Evolutionary conservation across 2,888 invertebrate species (phyloP), one percentile per base, ranked within the genome.

Genomic region (Herminia tarsipennalis): DNA sequence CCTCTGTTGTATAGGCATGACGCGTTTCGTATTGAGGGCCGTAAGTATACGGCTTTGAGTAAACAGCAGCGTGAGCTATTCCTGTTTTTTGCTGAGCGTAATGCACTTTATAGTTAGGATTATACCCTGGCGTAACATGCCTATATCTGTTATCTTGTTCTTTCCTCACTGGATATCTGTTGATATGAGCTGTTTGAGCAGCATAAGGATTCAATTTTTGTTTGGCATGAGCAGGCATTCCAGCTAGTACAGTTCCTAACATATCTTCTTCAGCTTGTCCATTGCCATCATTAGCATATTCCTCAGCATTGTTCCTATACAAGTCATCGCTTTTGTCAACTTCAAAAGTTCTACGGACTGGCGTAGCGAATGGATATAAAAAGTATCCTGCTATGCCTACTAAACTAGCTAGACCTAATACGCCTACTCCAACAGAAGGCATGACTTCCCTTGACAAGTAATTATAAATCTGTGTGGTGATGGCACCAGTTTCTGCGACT

Each of bases 211-310:
- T 92, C 0, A 91, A 66, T 53, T 92, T 78, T 55, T 89, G 80
- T 60, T 92, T 79, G 5, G 92, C 76, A 38, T 93, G 88, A 14
- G 86, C 81, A 5, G 93, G 94, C 94, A 94, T 94, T 14, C 95
- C 95, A 37, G 95, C 94, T 38, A 95, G 88, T 0, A 95, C 95
- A 69, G 95, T 95, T 8, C 95, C 95, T 18, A 96, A 92, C 70
- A 95, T 94, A 74, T 95, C 95, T 81, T 96, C 96, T 78, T 96
- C 96, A 5, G 94, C 93, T 73, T 95, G 94, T 0, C 95, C 95
- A 33, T 94, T 94, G 18, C 92, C 93, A 30, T 92, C 93, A 32
- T 92, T 93, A 1, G 92, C 93, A 56, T 95, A 95, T 62, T 94
- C 94, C 66, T 95, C 94, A 25, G 93, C 91, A 64, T 94, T 94